Conservation (phyloP, 2,113 vertebrate genomes). For the Elephantulus edwardii region DNA sequence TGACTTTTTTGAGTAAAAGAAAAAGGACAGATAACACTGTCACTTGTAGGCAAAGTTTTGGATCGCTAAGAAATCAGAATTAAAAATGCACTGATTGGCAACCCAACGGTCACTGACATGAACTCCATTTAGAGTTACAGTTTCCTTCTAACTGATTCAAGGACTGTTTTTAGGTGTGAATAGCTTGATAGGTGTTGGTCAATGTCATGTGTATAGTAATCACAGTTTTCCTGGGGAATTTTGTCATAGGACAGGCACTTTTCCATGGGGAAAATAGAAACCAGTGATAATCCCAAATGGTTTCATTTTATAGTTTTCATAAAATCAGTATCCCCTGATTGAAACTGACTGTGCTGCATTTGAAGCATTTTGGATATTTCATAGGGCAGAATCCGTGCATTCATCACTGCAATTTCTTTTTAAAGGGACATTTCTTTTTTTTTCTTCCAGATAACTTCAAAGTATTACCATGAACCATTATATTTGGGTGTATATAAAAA, state of each 20-base stretch:
- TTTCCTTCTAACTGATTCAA: constrained; percentile 79
- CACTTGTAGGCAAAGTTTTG: constrained; percentile 84
- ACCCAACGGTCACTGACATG: constrained; percentile 84
- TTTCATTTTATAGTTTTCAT: too few species aligned
- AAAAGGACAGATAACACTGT: constrained; percentile 82
- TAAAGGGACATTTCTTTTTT: not conserved
- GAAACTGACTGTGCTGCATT: not conserved
- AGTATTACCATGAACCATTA: too few species aligned
- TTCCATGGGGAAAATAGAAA: not conserved
- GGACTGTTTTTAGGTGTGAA: constrained; percentile 67
- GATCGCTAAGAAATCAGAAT: constrained; percentile 86
- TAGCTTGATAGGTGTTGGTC: constrained; percentile 50
- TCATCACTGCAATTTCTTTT: not conserved
- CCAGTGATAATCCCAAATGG: not conserved
- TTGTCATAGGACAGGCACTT: constrained; percentile 10
- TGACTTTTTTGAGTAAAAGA: constrained; percentile 78
- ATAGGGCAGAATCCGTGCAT: not conserved
- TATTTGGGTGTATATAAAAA: not conserved
- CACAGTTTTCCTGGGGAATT: constrained; percentile 1
- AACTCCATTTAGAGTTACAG: constrained; percentile 78
- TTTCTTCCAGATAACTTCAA: not conserved
- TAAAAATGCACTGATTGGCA: constrained; percentile 83
- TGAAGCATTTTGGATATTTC: not conserved
- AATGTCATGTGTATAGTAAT: constrained; percentile 32
- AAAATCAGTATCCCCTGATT: constrained; percentile 5